A percentile compares a stretch with the other conserved stretches of the same genome.
Conservation (phyloP, 2,888 invertebrate genomes). For the Caenorhabditis sp. region DNA sequence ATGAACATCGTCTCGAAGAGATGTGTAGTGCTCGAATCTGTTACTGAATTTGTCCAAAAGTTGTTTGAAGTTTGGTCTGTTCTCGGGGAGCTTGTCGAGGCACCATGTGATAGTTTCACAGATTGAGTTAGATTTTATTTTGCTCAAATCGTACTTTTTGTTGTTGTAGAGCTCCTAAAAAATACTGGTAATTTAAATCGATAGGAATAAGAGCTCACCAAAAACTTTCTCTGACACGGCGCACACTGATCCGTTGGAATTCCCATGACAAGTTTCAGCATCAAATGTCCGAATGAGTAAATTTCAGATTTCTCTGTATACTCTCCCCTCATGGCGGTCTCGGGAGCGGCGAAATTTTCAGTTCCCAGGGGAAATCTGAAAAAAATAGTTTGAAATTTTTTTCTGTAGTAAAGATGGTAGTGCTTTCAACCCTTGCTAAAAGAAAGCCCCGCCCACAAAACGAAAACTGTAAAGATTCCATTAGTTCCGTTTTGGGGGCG, state of each 20-base stretch:
- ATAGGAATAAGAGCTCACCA: conserved; percentile 15
- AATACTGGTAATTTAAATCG: not conserved
- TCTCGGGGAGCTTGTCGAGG: conserved; percentile 8
- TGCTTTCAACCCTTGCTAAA: no score
- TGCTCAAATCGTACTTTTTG: conserved; percentile 31
- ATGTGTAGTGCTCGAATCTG: conserved; percentile 17
- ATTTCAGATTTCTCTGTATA: conserved; percentile 60
- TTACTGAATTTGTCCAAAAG: conserved; percentile 28
- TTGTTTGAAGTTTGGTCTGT: conserved; percentile 26
- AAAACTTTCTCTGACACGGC: conserved; percentile 30
- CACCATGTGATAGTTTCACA: conserved; percentile 44
- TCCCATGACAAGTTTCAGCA: conserved; percentile 44
- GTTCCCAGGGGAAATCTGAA: conserved; percentile 31
- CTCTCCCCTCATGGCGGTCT: conserved; percentile 4
- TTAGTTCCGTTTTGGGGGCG: no score
- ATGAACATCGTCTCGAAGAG: not conserved
- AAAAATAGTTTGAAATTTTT: not conserved
- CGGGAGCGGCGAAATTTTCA: conserved; percentile 31
- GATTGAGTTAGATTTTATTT: conserved; percentile 35
- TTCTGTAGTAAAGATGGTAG: not conserved
- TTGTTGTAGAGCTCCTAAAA: conserved; percentile 37
- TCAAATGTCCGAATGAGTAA: conserved; percentile 56
- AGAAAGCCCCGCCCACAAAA: no score
- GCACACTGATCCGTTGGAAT: conserved; percentile 35
- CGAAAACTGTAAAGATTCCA: no score